phyloP scores from a whole-genome alignment of 2,113 vertebrate species.

The Bubo scandiacus region DNA sequence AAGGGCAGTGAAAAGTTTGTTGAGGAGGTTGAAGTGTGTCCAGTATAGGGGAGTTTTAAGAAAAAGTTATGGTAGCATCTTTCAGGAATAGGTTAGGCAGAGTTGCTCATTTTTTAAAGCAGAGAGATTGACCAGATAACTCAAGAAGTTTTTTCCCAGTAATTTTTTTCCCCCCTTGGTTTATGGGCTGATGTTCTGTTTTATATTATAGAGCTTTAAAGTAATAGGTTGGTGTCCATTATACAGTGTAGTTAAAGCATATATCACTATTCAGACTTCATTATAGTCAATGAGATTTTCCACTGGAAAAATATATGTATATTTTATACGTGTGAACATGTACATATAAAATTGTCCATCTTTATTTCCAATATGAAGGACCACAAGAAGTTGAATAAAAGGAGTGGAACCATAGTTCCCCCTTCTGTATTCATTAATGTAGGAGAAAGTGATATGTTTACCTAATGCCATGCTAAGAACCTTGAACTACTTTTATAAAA shows the following conservation, averaged over 20 bases:
- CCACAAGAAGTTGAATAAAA: not conserved
- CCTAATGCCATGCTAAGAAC: not conserved
- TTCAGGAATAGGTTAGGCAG: not conserved
- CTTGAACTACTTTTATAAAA: not conserved
- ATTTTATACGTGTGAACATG: not conserved
- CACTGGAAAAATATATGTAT: not conserved
- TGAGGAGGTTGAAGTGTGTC: not conserved
- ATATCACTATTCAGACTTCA: not conserved
- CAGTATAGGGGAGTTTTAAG: not conserved
- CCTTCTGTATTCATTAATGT: not conserved
- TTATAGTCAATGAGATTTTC: not conserved
- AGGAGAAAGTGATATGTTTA: not conserved
- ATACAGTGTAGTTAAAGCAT: not conserved
- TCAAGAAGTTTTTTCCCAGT: not conserved
- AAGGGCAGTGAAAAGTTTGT: not conserved
- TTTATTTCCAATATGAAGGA: not conserved
- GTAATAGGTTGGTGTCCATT: not conserved
- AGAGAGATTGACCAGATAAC: not conserved
- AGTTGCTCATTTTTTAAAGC: not conserved
- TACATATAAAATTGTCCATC: not conserved
- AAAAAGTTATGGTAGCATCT: not conserved
- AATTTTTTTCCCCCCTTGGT: fast-evolving
- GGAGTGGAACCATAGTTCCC: not conserved
- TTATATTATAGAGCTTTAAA: not conserved
- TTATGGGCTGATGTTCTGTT: not conserved